Base-by-base conservation (phyloP, 1,140 invertebrate genomes). In the Papilio glaucus region DNA sequence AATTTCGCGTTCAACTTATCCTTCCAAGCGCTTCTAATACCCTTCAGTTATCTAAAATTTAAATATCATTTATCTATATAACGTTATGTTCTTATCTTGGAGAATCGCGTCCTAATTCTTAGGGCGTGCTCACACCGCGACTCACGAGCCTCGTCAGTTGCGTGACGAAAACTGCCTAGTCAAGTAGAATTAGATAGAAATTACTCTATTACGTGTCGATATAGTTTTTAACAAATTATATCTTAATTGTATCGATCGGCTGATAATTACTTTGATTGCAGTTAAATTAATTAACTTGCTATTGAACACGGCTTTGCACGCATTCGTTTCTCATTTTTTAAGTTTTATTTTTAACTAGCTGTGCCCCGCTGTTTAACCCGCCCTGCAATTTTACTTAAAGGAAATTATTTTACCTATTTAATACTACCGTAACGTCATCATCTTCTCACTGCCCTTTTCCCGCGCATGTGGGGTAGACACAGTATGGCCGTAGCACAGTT, bases 151-250 rank as follows among this genome's bases (percentile, higher is more conserved):
- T 12, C 12, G 49, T 10, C 29, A n/a, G 29, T 33, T 57, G 49
- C 49, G 49, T 57, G 49, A 57, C 49, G 24, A 26, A 57, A 57
- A 57, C 21, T 10, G 49, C 49, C 24, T 57, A 57, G 49, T 10
- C 49, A 57, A 57, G 49, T 9, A 24, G 12, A 57, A 57, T 57
- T 13, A 5, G 49, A 57, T 57, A 57, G 49, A 57, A 26, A 57
- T 57, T 18, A 3, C 24, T 26, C 49, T 57, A 57, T 57, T 57
- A 57, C 49, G 49, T 57, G 49, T 57, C 21, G 49, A 57, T 57
- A 26, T 26, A 8, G 21, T 57, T 12, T 26, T 24, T 12, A 53
- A 21, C 9, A 3, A 15, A 53, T 26, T 3, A 24, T 24, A 57
- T 57, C 21, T 57, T 13, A 33, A 33, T 33, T 3, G 2, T 18